A percentile compares a stretch with the other conserved stretches of the same genome.
phyloP scores from a whole-genome alignment of 2,113 vertebrate species.

The Neolamprologus sp. region DNA sequence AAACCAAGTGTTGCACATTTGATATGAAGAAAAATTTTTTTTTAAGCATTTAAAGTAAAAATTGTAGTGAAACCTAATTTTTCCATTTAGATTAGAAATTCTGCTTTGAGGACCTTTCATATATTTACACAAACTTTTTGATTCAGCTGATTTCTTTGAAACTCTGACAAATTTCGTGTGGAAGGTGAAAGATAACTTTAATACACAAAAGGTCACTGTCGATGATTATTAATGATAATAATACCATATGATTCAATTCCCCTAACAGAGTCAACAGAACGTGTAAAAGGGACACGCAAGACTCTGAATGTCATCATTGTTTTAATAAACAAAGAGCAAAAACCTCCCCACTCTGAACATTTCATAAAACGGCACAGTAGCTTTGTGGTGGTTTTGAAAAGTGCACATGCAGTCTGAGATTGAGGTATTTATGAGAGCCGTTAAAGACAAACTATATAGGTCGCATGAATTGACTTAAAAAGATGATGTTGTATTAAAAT shows the following conservation, averaged over 20 bases:
- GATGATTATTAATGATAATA: neutral
- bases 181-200: neutral
- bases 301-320: neutral
- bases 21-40: neutral
- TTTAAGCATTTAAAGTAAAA: neutral
- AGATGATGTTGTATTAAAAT: neutral
- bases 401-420: neutral
- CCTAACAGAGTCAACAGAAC: neutral
- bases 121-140: neutral
- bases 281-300: neutral
- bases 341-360: neutral
- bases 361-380: neutral
- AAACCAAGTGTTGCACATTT: neutral
- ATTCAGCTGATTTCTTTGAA: neutral
- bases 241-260: neutral
- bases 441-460: neutral
- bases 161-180: neutral
- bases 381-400: neutral
- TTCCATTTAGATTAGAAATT: neutral
- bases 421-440: neutral
- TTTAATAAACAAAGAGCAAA: neutral
- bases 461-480: neutral
- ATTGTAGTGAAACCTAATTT: neutral
- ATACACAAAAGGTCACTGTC: neutral
- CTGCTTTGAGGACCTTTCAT: neutral